Evolutionary conservation across 2,888 invertebrate species (phyloP).

Genomic region (Clepsis dumicolana): DNA sequence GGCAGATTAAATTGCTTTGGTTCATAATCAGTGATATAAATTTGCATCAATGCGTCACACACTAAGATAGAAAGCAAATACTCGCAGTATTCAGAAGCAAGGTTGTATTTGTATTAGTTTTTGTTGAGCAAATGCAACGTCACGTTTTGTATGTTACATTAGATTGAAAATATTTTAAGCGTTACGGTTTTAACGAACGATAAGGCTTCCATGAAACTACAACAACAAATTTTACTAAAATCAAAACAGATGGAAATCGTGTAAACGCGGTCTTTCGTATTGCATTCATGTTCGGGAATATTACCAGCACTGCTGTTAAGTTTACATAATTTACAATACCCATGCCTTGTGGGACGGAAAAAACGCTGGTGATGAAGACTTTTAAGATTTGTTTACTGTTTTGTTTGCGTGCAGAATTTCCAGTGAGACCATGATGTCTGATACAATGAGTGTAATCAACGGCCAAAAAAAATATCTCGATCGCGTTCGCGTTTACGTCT

Average conservation of each 20-base stretch:
- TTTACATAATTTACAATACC: no score
- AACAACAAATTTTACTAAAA: background rate
- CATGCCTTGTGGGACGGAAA: no score
- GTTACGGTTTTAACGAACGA: background rate
- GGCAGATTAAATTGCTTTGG: conserved; percentile 21
- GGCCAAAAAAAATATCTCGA: no score
- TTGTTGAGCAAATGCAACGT: conserved; percentile 44
- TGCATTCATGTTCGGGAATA: no score
- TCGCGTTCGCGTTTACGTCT: no score
- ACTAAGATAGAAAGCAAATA: conserved; percentile 60
- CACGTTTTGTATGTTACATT: background rate
- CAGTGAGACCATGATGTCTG: no score
- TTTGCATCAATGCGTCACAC: conserved; percentile 63
- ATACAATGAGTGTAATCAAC: no score
- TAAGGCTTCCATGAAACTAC: background rate
- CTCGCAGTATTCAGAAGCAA: conserved; percentile 52
- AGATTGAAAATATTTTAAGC: conserved; percentile 7
- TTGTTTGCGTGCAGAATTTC: no score
- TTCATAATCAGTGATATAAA: conserved; percentile 65
- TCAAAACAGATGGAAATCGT: background rate
- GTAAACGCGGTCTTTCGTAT: background rate
- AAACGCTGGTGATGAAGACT: no score
- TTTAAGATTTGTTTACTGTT: no score
- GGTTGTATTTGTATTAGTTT: conserved; percentile 55
- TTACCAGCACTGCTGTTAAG: no score